Evolutionary conservation across 2,888 invertebrate species (phyloP).

Genomic region (Orthosia cruda): DNA sequence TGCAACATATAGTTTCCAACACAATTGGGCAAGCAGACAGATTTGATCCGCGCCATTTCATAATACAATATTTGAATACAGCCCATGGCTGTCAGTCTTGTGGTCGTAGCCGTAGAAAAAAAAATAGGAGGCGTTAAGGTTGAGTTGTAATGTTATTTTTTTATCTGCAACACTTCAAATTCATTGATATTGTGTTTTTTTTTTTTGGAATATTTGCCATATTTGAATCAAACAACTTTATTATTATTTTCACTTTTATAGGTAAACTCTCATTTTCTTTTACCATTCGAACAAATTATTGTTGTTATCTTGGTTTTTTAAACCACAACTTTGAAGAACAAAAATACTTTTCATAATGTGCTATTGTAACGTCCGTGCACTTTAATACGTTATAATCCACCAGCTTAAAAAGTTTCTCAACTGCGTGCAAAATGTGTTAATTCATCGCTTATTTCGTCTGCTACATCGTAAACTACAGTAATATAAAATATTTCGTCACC

Average conservation of each 20-base stretch:
- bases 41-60: constrained; percentile 67
- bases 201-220: not conserved
- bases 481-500: constrained; percentile 40
- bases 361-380: not conserved
- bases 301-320: not conserved
- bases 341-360: not conserved
- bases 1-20: constrained; percentile 64
- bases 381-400: not conserved
- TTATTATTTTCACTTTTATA: not conserved
- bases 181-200: not conserved
- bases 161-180: not conserved
- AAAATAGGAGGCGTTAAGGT: not conserved
- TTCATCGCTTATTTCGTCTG: constrained; percentile 4
- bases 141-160: not conserved
- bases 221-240: not conserved
- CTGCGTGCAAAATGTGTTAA: not conserved
- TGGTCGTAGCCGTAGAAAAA: not conserved
- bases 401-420: constrained; percentile 6
- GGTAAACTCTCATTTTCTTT: not conserved
- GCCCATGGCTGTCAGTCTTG: constrained; percentile 28
- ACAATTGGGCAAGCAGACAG: constrained; percentile 49
- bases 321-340: not conserved
- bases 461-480: constrained; percentile 5
- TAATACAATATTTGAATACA: constrained; percentile 63
- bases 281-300: not conserved